Evolutionary conservation across 2,888 invertebrate species (phyloP), one percentile per base, ranked within the genome.

Genomic region (Caenorhabditis imperialis): DNA sequence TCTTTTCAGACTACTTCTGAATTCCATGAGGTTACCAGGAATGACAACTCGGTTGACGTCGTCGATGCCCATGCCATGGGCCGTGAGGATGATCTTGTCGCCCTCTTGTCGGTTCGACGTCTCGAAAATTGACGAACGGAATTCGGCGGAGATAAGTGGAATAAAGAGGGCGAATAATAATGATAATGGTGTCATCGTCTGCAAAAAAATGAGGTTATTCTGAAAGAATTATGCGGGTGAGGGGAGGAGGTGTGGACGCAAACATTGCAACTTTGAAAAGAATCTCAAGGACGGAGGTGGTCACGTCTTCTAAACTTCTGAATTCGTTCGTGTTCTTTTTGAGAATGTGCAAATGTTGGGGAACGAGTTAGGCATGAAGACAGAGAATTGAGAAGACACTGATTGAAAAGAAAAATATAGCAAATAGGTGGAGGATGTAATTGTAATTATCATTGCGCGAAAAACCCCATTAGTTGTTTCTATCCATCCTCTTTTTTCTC

Each of bases 41-140:
- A 86, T 83, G 12, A 87, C 80, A n/a, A 86, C 78, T 35, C 84
- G 60, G 63, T 79, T 79, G 38, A 78, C 74, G 58, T 78, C 77
- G 20, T 82, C 65, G 37, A 84, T 83, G n/a, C 84, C 83, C 79
- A 85, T 83, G 50, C 85, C 85, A 45, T 83, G 84, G 2, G 85
- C 83, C 2, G 84, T 83, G 25, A 85, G 51, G 60, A 80, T 67
- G 48, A 84, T 67, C 60, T 81, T 70, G 54, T 79, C 78, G 16
- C 71, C 71, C n/a, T 77, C 78, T 10, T 51, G 30, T 4, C 63
- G 53, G 44, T 57, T 62, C 18, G 62, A 55, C 23, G 62, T 55
- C 37, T 70, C 72, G 23, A 65, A 53, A 18, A 72, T 30, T 3
- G 63, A 63, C 14, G 58, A 51, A 23, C 55, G 72, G 48, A 72